phyloP scores from a whole-genome alignment of 2,888 invertebrate genomes.

The Lymantria dispar region DNA sequence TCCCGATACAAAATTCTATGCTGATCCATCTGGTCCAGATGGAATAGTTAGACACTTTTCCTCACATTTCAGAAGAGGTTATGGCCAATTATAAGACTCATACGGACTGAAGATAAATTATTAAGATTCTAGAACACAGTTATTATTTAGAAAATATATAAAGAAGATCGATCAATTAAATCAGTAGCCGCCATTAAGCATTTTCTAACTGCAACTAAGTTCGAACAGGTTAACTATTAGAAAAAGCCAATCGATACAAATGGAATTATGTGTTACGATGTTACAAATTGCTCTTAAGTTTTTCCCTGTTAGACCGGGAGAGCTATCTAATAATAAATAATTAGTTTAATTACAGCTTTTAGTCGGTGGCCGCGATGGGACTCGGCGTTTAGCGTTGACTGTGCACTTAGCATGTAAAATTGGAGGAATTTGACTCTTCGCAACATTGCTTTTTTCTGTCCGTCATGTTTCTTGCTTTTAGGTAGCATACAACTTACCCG shows the following conservation, averaged over 20 bases:
- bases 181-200: conserved; percentile 19
- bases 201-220: conserved; percentile 23
- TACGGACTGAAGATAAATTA: background rate
- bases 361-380: conserved; percentile 52
- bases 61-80: too few species aligned
- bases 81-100: too few species aligned
- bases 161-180: conserved; percentile 17
- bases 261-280: conserved; percentile 53
- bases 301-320: conserved; percentile 55
- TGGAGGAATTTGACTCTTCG: too few species aligned
- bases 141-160: background rate
- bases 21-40: too few species aligned
- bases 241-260: conserved; percentile 59
- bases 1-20: too few species aligned
- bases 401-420: too few species aligned
- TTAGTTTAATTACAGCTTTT: conserved; percentile 77
- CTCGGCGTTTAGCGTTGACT: conserved; percentile 29
- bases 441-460: too few species aligned
- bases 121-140: background rate
- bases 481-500: too few species aligned
- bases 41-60: too few species aligned
- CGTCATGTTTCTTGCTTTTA: too few species aligned
- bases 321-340: conserved; percentile 73
- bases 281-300: conserved; percentile 58
- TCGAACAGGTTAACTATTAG: conserved; percentile 19